These are phyloP conservation scores for Acropora tenuis DNA, from an alignment of 64 coral and sea anemone genomes.

Conservation along the genomic window DNA sequence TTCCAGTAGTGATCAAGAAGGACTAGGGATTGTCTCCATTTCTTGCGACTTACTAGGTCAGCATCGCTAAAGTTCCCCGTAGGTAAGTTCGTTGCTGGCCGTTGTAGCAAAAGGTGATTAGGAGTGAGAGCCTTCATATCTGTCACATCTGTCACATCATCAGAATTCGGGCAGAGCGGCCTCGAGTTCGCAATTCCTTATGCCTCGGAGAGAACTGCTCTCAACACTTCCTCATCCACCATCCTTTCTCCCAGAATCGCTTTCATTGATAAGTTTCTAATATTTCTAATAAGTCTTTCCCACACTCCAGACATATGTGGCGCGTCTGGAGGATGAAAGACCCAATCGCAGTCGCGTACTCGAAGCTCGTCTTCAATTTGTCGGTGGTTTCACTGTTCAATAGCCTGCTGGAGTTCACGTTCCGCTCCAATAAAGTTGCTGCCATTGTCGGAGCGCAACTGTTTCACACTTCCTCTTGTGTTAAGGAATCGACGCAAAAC, in stretches of 20 bases:
- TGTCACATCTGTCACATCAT: no score
- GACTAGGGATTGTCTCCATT: not conserved
- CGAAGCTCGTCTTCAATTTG: not conserved
- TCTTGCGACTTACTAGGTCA: not conserved
- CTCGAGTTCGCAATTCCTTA: not conserved
- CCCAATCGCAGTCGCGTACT: slow-evolving; percentile 55
- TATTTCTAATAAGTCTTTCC: slow-evolving; percentile 25
- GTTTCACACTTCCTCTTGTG: slow-evolving; percentile 16
- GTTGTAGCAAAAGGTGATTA: not conserved
- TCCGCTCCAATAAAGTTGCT: slow-evolving; percentile 60
- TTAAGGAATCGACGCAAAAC: slow-evolving; percentile 30
- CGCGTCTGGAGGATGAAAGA: slow-evolving; percentile 65
- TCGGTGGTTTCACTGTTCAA: not conserved
- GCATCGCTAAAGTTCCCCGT: not conserved
- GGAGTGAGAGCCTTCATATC: not conserved
- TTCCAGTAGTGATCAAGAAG: not conserved
- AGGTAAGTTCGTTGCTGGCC: not conserved
- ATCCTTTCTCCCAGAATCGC: slow-evolving; percentile 43
- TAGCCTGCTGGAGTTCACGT: slow-evolving; percentile 16
- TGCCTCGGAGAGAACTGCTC: slow-evolving; percentile 48
- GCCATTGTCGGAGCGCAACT: slow-evolving; percentile 69
- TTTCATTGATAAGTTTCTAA: slow-evolving; percentile 47
- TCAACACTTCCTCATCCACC: slow-evolving; percentile 50
- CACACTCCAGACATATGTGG: slow-evolving; percentile 75
- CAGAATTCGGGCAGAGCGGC: not conserved